Base-by-base conservation (phyloP, 2,797 vertebrate genomes). In the Hoplostethus mediterraneus region DNA sequence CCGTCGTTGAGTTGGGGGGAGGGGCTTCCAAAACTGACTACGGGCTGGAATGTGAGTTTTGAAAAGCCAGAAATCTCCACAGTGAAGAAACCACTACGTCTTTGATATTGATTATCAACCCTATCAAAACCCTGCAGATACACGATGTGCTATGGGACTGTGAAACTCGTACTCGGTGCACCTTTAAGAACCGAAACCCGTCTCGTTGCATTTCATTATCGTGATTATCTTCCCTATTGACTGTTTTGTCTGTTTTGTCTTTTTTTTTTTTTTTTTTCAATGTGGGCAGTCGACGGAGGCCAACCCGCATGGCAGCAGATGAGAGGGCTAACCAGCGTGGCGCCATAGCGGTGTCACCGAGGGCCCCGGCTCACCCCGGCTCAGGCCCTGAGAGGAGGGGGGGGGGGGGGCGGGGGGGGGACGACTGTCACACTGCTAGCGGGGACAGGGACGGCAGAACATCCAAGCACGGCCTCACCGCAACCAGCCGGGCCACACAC, bases 321-420 rank as follows among this genome's bases (percentile, higher is more conserved):
- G 79, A 85, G 82, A 55, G 63, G 49, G n/a, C 42, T 10, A 25
- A 63, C 17, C 77, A 68, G 75, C 59, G 17, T 70, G 68, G 54
- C 67, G 82, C 76, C 78, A 47, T 25, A 64, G 55, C 30, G 6
- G 77, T 76, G 76, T 77, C 86, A 83, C 58, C 52, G 3, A 40
- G 73, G 73, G 59, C 67, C 63, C 67, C 63, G 82, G 49, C 59
- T 70, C 55, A 67, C 64, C 49, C 70, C 49, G 2, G 70, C 72
- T n/a, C 70, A 77, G 36, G 28, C 55, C 9, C 33, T 59, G 77
- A 78, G 65, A 40, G 36, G 62, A 72, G 1, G 4, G n/a, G 1
- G 10, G 21, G n/a, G n/a, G n/a, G n/a, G n/a, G n/a, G n/a, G n/a
- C n/a, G n/a, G n/a, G n/a, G n/a, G n/a, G n/a, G n/a, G n/a, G n/a